Conservation (phyloP, 1,140 invertebrate species). For the Bombus impatiens region DNA sequence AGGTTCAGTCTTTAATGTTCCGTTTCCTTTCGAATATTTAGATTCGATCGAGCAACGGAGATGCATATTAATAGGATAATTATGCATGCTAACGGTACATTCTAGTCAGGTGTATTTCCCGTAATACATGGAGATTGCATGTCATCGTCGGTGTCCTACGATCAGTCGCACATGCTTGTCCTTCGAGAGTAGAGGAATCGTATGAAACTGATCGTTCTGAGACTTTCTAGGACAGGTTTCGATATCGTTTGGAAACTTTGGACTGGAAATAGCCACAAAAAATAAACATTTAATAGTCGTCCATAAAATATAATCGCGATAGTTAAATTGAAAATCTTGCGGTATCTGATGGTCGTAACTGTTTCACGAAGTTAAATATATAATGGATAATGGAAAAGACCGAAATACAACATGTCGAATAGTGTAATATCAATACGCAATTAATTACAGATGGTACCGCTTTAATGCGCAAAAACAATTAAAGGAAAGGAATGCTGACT, state of each 20-base stretch:
- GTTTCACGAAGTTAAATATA: not conserved
- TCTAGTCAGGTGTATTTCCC: not conserved
- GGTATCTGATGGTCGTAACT: not conserved
- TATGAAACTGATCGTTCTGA: not conserved
- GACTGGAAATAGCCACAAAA: not conserved
- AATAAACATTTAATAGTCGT: not conserved
- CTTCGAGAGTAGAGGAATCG: not conserved
- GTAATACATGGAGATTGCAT: not conserved
- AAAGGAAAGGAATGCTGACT: not conserved
- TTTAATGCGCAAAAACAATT: not conserved
- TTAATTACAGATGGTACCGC: not conserved
- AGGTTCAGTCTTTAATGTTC: not conserved
- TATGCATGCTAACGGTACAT: constrained; percentile 15
- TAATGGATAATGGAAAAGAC: not conserved
- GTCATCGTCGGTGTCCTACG: not conserved
- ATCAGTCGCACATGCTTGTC: no score
- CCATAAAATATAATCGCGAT: not conserved
- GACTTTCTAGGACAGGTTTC: not conserved
- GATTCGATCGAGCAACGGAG: not conserved
- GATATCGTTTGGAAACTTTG: not conserved
- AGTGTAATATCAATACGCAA: not conserved
- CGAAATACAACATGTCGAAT: not conserved
- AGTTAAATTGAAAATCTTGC: not conserved
- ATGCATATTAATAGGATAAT: not conserved
- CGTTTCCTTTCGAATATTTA: not conserved